These are phyloP conservation scores for Ormyrus thymus DNA, from an alignment of 2,888 invertebrate genomes.

Conservation along the genomic window DNA sequence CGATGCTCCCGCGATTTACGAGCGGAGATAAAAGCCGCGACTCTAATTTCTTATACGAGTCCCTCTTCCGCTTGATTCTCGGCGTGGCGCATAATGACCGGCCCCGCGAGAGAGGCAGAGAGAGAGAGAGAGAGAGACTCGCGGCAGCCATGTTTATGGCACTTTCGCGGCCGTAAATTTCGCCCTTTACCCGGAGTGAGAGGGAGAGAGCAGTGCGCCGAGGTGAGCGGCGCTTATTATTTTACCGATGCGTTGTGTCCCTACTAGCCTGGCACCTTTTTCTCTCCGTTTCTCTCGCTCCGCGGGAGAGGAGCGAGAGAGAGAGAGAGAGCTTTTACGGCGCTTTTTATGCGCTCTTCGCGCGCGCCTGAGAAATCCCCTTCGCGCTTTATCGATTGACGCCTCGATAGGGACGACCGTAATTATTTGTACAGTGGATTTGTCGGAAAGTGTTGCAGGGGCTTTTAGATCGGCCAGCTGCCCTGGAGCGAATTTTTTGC, in stretches of 20 bases:
- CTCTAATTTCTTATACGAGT: slow-evolving; percentile 47
- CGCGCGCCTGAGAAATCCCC: too few species aligned
- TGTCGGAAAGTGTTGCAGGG: neutral
- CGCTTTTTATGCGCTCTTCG: too few species aligned
- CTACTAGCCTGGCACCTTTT: slow-evolving; percentile 24
- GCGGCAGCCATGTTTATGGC: slow-evolving; percentile 41
- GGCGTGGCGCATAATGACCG: slow-evolving; percentile 34
- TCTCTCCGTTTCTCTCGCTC: slow-evolving; percentile 14
- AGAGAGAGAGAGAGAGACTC: slow-evolving; percentile 6
- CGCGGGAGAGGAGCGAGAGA: neutral
- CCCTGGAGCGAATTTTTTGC: too few species aligned
- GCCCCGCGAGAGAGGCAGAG: neutral
- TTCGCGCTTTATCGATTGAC: slow-evolving; percentile 11
- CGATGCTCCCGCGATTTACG: slow-evolving; percentile 51
- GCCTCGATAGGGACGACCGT: neutral
- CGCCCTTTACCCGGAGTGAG: slow-evolving; percentile 18
- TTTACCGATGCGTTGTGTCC: slow-evolving; percentile 16
- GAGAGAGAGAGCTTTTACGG: too few species aligned
- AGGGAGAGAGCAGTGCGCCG: too few species aligned
- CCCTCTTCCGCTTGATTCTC: slow-evolving; percentile 21
- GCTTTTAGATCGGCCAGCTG: neutral
- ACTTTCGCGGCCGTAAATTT: slow-evolving; percentile 56
- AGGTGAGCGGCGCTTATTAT: slow-evolving; percentile 33
- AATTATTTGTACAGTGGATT: slow-evolving; percentile 31
- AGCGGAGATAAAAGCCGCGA: slow-evolving; percentile 48